These are phyloP conservation scores for Charina bottae DNA, from an alignment of 2,113 vertebrate genomes.

Conservation along the genomic window DNA sequence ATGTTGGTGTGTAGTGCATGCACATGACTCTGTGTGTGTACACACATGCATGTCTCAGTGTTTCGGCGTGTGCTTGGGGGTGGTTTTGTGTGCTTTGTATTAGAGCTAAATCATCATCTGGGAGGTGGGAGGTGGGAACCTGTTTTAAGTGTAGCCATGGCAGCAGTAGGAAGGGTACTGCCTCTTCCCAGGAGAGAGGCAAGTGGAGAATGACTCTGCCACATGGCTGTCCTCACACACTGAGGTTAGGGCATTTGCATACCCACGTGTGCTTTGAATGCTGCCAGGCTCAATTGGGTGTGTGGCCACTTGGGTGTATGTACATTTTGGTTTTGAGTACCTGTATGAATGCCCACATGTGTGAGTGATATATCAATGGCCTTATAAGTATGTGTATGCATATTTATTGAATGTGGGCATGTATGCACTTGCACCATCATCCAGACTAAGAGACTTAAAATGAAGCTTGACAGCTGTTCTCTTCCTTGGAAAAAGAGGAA, in stretches of 20 bases:
- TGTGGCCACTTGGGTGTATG: not conserved
- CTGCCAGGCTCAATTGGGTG: not conserved
- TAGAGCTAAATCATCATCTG: not conserved
- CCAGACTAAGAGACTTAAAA: not conserved
- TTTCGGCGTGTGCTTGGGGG: not conserved
- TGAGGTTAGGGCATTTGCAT: not conserved
- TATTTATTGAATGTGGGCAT: slow-evolving; percentile 2
- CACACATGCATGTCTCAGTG: slow-evolving; percentile 7
- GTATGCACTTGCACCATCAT: not conserved
- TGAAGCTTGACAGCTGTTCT: not conserved
- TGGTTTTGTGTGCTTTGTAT: not conserved
- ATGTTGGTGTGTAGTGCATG: slow-evolving; percentile 5
- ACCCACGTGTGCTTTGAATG: not conserved
- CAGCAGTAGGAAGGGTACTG: not conserved
- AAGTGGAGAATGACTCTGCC: not conserved
- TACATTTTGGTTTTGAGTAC: not conserved
- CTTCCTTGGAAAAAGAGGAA: not conserved
- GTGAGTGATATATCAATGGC: slow-evolving; percentile 14
- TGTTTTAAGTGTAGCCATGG: not conserved
- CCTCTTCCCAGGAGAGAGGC: not conserved
- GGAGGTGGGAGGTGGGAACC: not conserved
- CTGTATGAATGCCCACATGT: not conserved
- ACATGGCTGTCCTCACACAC: not conserved
- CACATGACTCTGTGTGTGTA: not conserved
- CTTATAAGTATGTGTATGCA: not conserved